These are phyloP conservation scores for Coreoperca whiteheadi DNA, from an alignment of 2,113 vertebrate genomes.

Conservation along the genomic window DNA sequence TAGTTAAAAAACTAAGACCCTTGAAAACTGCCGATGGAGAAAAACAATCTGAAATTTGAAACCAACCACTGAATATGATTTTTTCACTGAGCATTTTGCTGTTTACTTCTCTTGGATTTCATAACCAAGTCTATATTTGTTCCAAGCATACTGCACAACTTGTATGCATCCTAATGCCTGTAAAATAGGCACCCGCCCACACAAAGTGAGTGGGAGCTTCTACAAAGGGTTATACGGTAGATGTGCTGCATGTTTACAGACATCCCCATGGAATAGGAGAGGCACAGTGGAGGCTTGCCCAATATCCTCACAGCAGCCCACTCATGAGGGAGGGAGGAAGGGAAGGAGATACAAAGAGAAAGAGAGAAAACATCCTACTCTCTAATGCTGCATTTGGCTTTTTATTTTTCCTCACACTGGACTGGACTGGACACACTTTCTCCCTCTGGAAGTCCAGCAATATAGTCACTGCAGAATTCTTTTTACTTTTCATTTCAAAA, in stretches of 20 bases:
- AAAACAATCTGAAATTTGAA: background rate
- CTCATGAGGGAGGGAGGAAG: slow-evolving; percentile 63
- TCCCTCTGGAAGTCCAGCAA: slow-evolving; percentile 30
- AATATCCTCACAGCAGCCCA: slow-evolving; percentile 83
- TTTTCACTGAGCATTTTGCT: slow-evolving; percentile 30
- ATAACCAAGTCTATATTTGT: slow-evolving; percentile 73
- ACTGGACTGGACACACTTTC: slow-evolving; percentile 44
- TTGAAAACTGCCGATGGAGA: background rate
- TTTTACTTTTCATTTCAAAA: background rate
- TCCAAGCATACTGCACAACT: slow-evolving; percentile 51
- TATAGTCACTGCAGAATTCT: background rate
- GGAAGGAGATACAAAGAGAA: slow-evolving; percentile 52
- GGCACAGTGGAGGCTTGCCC: slow-evolving; percentile 83
- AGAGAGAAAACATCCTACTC: slow-evolving; percentile 65
- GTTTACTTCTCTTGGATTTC: slow-evolving; percentile 54
- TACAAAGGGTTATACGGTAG: slow-evolving; percentile 91
- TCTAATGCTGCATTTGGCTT: slow-evolving; percentile 70
- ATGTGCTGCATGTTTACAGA: slow-evolving; percentile 85
- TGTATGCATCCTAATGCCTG: slow-evolving; percentile 69
- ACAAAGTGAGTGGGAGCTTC: slow-evolving; percentile 83
- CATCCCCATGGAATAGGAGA: slow-evolving; percentile 84
- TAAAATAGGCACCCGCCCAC: slow-evolving; percentile 72
- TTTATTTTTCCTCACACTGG: slow-evolving; percentile 47
- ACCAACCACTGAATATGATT: background rate
- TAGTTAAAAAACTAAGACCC: background rate